Evolutionary conservation across 2,797 vertebrate genomes (phyloP).

Genomic region (Dallia pectoralis): DNA sequence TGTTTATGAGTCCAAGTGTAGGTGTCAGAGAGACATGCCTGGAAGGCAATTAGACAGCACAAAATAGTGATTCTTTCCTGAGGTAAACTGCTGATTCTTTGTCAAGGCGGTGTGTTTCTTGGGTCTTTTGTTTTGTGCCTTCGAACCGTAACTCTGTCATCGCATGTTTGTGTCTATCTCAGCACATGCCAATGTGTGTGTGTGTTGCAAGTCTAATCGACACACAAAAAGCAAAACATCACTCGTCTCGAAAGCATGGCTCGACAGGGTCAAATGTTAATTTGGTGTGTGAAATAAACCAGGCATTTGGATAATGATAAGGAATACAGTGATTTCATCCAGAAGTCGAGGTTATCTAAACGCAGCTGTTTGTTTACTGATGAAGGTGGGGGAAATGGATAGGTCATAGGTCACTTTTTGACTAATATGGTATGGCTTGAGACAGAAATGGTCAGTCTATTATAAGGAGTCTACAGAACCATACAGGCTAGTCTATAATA

Average conservation of each 20-base stretch:
- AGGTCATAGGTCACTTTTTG: slow-evolving; percentile 40
- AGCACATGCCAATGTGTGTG: slow-evolving; percentile 60
- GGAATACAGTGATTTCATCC: slow-evolving; percentile 18
- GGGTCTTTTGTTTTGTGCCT: slow-evolving; percentile 41
- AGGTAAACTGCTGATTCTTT: slow-evolving; percentile 21
- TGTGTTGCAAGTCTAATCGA: slow-evolving; percentile 54
- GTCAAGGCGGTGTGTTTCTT: slow-evolving; percentile 45
- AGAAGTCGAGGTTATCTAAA: not conserved
- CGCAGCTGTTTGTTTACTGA: slow-evolving; percentile 10
- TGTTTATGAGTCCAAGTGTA: not conserved
- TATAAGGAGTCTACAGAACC: too few species aligned
- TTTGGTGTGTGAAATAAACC: slow-evolving; percentile 18
- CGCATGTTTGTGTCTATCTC: slow-evolving; percentile 61
- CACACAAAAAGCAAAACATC: slow-evolving; percentile 53
- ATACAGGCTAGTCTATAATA: too few species aligned
- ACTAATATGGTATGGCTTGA: slow-evolving; percentile 51
- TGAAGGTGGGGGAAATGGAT: slow-evolving; percentile 22
- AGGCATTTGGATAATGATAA: slow-evolving; percentile 14
- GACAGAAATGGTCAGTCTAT: slow-evolving; percentile 40
- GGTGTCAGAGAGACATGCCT: not conserved
- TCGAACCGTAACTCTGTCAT: slow-evolving; percentile 25
- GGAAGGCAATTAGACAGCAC: not conserved
- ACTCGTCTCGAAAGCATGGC: slow-evolving; percentile 40
- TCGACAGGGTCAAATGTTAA: slow-evolving; percentile 9
- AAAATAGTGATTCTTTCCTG: slow-evolving; percentile 18